Percentiles rank a stretch among this genome's conserved stretches.
phyloP scores from a whole-genome alignment of 2,888 invertebrate species.

The Lamellibrachia satsuma region DNA sequence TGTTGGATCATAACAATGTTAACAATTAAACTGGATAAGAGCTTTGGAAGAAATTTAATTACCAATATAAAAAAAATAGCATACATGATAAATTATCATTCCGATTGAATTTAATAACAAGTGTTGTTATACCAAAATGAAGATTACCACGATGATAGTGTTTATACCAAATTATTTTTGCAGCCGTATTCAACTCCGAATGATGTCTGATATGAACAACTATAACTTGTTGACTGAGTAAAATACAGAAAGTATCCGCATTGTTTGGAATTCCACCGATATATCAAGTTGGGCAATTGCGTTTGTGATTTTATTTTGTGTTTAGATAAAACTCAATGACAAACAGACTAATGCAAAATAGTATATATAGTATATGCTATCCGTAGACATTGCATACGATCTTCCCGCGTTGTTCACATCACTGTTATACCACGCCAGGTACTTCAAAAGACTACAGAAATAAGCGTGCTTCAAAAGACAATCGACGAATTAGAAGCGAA shows the following conservation, averaged over 20 bases:
- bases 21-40: no score
- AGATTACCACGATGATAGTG: no score
- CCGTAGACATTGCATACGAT: background rate
- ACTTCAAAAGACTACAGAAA: slow-evolving; percentile 21
- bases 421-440: background rate
- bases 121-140: no score
- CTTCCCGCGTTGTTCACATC: background rate
- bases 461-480: slow-evolving; percentile 50
- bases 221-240: background rate
- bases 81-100: no score
- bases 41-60: no score
- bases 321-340: background rate
- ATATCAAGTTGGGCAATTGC: background rate
- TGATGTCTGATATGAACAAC: no score
- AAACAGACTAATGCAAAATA: background rate
- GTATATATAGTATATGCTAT: background rate
- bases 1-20: no score
- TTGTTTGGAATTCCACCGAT: background rate
- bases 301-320: background rate
- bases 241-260: background rate
- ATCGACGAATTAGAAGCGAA: slow-evolving; percentile 49
- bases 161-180: no score
- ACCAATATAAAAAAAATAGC: no score
- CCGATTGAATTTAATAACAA: no score
- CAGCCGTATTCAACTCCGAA: no score